Conservation (phyloP, 2,888 invertebrate genomes). For the Scaptomyza polygonia region DNA sequence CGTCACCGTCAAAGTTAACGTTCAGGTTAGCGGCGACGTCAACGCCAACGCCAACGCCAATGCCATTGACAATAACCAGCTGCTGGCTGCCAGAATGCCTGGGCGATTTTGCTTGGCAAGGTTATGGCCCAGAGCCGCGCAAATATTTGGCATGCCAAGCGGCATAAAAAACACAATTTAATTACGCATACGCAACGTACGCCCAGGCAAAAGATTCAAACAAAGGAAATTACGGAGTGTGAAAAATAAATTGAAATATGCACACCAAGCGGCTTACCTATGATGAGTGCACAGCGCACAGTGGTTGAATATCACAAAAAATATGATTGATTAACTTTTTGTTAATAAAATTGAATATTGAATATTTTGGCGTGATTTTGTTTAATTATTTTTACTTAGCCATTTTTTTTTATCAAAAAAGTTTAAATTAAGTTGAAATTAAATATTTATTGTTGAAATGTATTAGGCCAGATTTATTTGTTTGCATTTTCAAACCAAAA, state of each 20-base stretch:
- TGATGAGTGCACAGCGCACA: constrained; percentile 37
- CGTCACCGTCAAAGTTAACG: constrained; percentile 34
- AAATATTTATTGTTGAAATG: too few relatives aligned
- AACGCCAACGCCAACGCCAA: constrained; percentile 38
- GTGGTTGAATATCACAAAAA: constrained; percentile 29
- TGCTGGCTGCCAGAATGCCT: constrained; percentile 33
- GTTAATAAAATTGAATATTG: too few relatives aligned
- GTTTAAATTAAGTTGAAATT: too few relatives aligned
- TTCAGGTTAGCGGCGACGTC: constrained; percentile 29
- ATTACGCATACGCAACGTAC: constrained; percentile 72
- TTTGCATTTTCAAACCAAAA: too few relatives aligned
- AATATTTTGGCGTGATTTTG: too few relatives aligned
- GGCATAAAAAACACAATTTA: constrained; percentile 43
- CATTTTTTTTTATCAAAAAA: too few relatives aligned
- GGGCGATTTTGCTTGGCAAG: constrained; percentile 59
- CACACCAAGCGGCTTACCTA: constrained; percentile 47
- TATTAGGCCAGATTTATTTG: too few relatives aligned
- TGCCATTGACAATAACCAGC: constrained; percentile 17
- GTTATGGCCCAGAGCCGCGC: constrained; percentile 70
- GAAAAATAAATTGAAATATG: constrained; percentile 72
- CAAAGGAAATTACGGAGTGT: constrained; percentile 73
- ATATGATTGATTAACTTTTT: background rate
- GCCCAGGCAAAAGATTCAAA: constrained; percentile 49
- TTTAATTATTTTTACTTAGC: too few relatives aligned
- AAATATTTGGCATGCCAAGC: constrained; percentile 70